A percentile compares a stretch with the other conserved stretches of the same genome.
Evolutionary conservation across 30 jellyfish, hydroid and myxozoan genomes (phyloP).

Genomic region (Aurelia aurita): DNA sequence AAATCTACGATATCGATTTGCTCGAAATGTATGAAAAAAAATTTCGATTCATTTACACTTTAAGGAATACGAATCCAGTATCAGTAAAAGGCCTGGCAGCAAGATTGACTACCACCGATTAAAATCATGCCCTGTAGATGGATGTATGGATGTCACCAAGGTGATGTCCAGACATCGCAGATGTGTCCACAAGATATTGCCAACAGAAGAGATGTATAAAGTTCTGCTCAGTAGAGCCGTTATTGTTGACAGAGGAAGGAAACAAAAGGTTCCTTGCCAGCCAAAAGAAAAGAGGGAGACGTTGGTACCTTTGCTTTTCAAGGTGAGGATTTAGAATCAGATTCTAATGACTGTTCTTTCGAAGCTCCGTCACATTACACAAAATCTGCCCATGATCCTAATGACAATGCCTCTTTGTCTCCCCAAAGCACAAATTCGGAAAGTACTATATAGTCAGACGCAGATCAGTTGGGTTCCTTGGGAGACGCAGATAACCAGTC

Average conservation of each 20-base stretch:
- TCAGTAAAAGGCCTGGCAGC: too few species aligned
- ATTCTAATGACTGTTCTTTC: constrained; percentile 28
- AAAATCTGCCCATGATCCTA: too few species aligned
- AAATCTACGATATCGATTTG: too few species aligned
- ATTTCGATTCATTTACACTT: too few species aligned
- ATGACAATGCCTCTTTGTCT: too few species aligned
- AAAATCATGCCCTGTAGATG: constrained; percentile 47
- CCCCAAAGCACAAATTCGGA: too few species aligned
- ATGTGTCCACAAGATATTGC: constrained; percentile 41
- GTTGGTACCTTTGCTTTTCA: constrained; percentile 17
- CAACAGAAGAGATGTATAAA: too few species aligned
- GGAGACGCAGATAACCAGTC: too few species aligned
- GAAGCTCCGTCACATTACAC: constrained; percentile 19
- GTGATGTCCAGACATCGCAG: constrained; percentile 20
- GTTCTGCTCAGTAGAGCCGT: constrained; percentile 31
- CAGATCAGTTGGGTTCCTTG: too few species aligned
- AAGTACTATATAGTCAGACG: constrained; percentile 2
- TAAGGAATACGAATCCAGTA: too few species aligned
- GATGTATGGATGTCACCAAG: constrained; percentile 31
- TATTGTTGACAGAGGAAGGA: constrained; percentile 1
- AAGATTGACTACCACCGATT: too few species aligned
- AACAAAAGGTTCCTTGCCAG: not conserved
- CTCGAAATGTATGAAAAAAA: too few species aligned
- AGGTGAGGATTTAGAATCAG: constrained; percentile 9
- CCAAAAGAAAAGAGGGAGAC: not conserved